Conservation (phyloP, 2,113 vertebrate genomes). For the Pelvicachromis taeniatus region DNA sequence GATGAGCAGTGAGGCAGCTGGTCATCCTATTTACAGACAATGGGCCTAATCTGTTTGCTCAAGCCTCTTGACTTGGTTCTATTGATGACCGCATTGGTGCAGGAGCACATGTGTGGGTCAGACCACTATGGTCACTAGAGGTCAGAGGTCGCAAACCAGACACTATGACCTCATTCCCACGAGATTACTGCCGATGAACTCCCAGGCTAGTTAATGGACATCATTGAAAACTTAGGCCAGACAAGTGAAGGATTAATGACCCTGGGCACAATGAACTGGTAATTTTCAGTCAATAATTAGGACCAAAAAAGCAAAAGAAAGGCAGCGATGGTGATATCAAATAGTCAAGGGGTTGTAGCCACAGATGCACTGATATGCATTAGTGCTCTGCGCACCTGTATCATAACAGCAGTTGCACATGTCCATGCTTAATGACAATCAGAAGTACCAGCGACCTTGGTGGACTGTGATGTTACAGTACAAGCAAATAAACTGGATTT, state of each 20-base stretch:
- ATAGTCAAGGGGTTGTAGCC: background rate
- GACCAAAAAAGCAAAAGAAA: background rate
- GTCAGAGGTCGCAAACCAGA: conserved; percentile 50
- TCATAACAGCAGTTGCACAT: background rate
- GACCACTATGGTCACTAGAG: conserved; percentile 48
- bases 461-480: background rate
- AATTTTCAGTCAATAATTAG: background rate
- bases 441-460: background rate
- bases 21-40: conserved; percentile 60
- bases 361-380: background rate
- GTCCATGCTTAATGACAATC: background rate
- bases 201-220: conserved; percentile 43
- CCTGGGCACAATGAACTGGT: background rate
- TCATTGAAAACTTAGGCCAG: conserved; percentile 33
- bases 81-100: conserved; percentile 50
- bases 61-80: conserved; percentile 46
- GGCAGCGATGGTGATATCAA: background rate
- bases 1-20: conserved; percentile 40
- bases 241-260: conserved; percentile 24
- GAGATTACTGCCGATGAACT: conserved; percentile 51
- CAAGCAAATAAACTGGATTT: background rate
- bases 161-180: conserved; percentile 60
- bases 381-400: background rate
- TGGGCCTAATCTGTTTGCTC: conserved; percentile 57
- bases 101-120: conserved; percentile 53